Evolutionary conservation across 2,797 vertebrate species (phyloP).

Genomic region (Meda fulgida): DNA sequence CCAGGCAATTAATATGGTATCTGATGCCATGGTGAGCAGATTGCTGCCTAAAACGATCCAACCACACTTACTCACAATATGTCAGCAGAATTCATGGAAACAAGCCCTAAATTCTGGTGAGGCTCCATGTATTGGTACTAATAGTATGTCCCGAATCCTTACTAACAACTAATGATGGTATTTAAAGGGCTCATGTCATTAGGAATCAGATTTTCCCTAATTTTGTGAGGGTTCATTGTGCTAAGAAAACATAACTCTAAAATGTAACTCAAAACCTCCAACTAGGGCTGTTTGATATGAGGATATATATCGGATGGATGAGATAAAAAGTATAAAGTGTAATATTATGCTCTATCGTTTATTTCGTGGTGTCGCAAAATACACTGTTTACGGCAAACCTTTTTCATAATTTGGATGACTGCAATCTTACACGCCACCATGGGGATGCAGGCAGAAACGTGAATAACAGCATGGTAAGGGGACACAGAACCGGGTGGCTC

Average conservation of each 20-base stretch:
- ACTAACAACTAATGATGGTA: neutral
- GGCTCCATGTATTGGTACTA: neutral
- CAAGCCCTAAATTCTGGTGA: neutral
- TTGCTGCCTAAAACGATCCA: conserved; percentile 17
- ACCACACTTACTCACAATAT: conserved; percentile 31
- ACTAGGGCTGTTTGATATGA: no score
- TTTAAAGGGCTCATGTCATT: neutral
- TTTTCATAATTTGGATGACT: no score
- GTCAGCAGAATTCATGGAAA: conserved; percentile 1
- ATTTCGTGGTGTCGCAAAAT: no score
- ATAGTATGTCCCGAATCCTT: neutral
- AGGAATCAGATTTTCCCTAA: neutral
- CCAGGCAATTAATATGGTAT: conserved; percentile 30
- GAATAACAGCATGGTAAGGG: no score
- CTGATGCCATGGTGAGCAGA: conserved; percentile 34
- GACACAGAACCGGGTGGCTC: no score
- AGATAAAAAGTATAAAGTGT: no score
- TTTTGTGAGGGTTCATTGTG: neutral
- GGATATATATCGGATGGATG: no score
- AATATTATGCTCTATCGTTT: no score
- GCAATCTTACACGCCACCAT: no score
- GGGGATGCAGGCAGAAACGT: no score
- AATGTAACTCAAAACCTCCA: neutral
- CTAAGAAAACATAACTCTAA: neutral
- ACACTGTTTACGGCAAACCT: no score